Conservation (phyloP, 2,113 vertebrate genomes). For the Lichenostomus cassidix region DNA sequence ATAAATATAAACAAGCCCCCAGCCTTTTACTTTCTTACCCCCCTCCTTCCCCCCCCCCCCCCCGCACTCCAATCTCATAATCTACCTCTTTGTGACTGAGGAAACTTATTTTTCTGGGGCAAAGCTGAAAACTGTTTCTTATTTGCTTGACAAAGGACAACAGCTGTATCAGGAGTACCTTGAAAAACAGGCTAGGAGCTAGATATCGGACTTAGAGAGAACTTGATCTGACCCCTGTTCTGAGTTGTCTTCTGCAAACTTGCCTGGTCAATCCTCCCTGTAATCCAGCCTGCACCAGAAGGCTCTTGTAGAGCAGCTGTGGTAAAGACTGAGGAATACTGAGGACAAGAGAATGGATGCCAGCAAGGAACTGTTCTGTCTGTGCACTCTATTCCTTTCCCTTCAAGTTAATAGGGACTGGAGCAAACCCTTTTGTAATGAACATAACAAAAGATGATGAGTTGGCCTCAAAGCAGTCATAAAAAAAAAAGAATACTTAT, state of each 20-base stretch:
- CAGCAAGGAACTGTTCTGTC: slow-evolving; percentile 7
- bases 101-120: not conserved
- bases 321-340: not conserved
- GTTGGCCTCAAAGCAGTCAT: slow-evolving; percentile 55
- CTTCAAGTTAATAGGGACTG: slow-evolving; percentile 11
- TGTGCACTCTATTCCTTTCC: not conserved
- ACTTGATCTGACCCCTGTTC: not conserved
- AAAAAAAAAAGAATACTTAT: slow-evolving; percentile 25
- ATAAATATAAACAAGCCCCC: not conserved
- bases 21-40: not conserved
- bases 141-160: not conserved
- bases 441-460: slow-evolving; percentile 52
- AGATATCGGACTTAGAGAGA: not conserved
- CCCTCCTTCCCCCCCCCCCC: rapidly evolving
- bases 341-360: not conserved
- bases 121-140: not conserved
- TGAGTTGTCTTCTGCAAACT: not conserved
- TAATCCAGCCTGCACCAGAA: not conserved
- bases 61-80: not conserved
- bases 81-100: not conserved
- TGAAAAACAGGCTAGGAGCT: not conserved
- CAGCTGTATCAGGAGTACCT: not conserved
- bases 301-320: not conserved
- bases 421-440: slow-evolving; percentile 45
- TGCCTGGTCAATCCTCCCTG: not conserved